These are phyloP conservation scores for Trichopoda pennipes DNA, from an alignment of 2,888 invertebrate species.

Conservation along the genomic window DNA sequence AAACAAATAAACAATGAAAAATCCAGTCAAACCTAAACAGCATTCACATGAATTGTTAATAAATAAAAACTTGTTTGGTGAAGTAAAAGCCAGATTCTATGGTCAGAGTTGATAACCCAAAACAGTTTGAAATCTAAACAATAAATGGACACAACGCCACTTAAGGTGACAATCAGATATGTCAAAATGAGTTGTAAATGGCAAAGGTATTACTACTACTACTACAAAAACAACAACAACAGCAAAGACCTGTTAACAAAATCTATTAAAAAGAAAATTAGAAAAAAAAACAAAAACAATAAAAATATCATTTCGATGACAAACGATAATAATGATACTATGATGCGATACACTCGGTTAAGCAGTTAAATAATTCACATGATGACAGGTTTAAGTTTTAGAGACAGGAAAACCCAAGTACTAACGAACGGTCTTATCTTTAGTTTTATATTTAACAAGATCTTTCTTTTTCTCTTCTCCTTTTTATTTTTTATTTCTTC, in stretches of 20 bases:
- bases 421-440: conserved; percentile 45
- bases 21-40: conserved; percentile 20
- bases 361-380: conserved; percentile 65
- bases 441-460: conserved; percentile 12
- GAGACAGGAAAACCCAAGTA: conserved; percentile 1
- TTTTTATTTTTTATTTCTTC: background rate
- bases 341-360: conserved; percentile 51
- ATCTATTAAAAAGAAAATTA: background rate
- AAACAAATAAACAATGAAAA: conserved; percentile 2
- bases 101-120: conserved; percentile 26
- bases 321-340: conserved; percentile 62
- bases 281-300: conserved; percentile 34
- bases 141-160: conserved; percentile 65
- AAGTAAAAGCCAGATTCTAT: conserved; percentile 16
- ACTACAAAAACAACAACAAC: conserved; percentile 32
- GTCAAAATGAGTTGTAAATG: conserved; percentile 69
- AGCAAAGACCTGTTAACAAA: conserved; percentile 42
- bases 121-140: conserved; percentile 62
- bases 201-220: conserved; percentile 39
- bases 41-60: conserved; percentile 22
- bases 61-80: conserved; percentile 1
- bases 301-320: conserved; percentile 51
- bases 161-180: conserved; percentile 71
- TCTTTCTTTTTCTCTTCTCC: conserved; percentile 15
- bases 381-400: conserved; percentile 63